Conservation (phyloP, 2,797 vertebrate genomes). For the Lepus townsendii region DNA sequence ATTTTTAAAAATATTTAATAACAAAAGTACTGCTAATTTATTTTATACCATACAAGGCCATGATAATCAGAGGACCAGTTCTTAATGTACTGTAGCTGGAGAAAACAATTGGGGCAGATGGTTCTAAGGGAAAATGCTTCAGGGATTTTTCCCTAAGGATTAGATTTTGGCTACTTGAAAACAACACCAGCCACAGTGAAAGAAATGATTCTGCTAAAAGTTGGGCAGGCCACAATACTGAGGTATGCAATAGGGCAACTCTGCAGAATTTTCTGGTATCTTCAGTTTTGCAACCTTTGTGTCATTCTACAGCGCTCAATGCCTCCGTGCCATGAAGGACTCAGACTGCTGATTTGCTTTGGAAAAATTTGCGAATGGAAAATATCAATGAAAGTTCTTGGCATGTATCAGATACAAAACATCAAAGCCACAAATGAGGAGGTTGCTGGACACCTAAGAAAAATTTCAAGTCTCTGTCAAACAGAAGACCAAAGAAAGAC, state of each 20-base stretch:
- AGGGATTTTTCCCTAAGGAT: neutral
- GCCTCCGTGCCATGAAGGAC: neutral
- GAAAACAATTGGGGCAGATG: constrained; percentile 31
- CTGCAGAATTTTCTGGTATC: neutral
- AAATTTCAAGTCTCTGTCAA: constrained; percentile 46
- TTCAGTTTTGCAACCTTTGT: neutral
- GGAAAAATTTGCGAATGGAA: neutral
- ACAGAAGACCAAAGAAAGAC: constrained; percentile 4
- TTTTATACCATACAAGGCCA: neutral
- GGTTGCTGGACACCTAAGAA: neutral
- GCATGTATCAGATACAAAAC: constrained; percentile 20
- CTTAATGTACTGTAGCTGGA: neutral
- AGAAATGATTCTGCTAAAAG: constrained; percentile 34
- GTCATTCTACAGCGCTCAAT: neutral
- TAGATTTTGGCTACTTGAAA: constrained; percentile 36
- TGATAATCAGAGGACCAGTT: neutral
- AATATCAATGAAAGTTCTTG: neutral
- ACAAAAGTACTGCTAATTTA: constrained; percentile 57
- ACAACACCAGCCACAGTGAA: neutral
- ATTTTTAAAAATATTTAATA: neutral
- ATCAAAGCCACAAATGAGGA: constrained; percentile 24
- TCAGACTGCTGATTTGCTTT: constrained; percentile 8
- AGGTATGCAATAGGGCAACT: neutral
- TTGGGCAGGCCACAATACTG: neutral
- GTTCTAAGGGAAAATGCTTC: neutral